Percentiles rank a stretch among this genome's conserved stretches.
Evolutionary conservation across 2,113 vertebrate species (phyloP).

Genomic region (Gopherus flavomarginatus): DNA sequence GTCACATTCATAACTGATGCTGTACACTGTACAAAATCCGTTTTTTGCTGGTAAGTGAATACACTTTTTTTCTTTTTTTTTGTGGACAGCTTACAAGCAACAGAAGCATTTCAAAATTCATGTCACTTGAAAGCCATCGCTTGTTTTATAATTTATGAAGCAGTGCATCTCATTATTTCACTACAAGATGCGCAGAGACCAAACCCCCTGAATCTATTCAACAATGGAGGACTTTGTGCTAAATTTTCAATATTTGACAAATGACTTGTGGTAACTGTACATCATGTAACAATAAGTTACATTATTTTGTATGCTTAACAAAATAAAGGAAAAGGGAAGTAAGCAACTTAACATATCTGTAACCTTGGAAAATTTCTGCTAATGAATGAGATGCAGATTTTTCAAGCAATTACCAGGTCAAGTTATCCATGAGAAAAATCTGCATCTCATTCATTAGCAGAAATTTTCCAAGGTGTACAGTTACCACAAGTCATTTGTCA

Average conservation of each 20-base stretch:
- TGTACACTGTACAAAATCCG: neutral
- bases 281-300: no score
- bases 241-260: no score
- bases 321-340: no score
- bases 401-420: no score
- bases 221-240: no score
- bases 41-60: slow-evolving; percentile 12
- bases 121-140: neutral
- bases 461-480: neutral
- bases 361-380: no score
- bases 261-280: no score
- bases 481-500: neutral
- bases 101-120: slow-evolving; percentile 35
- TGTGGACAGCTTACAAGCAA: neutral
- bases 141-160: slow-evolving; percentile 66
- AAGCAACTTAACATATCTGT: no score
- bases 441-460: neutral
- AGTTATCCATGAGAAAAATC: neutral
- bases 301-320: no score
- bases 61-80: neutral
- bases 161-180: slow-evolving; percentile 50
- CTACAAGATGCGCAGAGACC: slow-evolving; percentile 12
- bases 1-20: neutral
- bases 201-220: slow-evolving; percentile 42
- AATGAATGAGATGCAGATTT: no score